phyloP scores from a whole-genome alignment of 2,113 vertebrate species.

The Plotosus lineatus region DNA sequence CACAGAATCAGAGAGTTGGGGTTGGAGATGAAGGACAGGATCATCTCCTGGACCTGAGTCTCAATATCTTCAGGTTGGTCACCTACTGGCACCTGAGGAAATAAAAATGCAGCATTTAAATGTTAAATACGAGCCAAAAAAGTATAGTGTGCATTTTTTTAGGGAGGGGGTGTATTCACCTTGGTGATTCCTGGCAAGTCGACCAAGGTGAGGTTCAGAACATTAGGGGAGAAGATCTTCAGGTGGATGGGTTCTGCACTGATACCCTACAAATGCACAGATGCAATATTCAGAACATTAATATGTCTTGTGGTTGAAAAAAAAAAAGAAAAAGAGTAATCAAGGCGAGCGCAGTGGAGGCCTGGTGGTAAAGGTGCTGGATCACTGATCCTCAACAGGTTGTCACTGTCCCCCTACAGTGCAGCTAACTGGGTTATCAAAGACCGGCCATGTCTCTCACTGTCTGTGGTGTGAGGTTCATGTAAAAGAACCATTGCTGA shows the following conservation, averaged over 20 bases:
- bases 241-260: constrained; percentile 75
- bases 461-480: too few relatives aligned
- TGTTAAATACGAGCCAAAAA: neutral
- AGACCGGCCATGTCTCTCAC: too few relatives aligned
- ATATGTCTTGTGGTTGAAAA: too few relatives aligned
- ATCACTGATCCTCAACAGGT: too few relatives aligned
- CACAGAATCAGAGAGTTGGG: constrained; percentile 78
- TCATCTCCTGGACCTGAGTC: constrained; percentile 77
- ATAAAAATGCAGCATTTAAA: neutral
- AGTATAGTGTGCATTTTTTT: neutral
- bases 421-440: too few relatives aligned
- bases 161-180: constrained; percentile 56
- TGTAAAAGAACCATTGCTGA: too few relatives aligned
- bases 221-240: constrained; percentile 78
- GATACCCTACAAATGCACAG: constrained; percentile 68
- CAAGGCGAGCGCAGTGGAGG: too few relatives aligned
- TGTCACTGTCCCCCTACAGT: too few relatives aligned
- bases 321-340: too few relatives aligned
- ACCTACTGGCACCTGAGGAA: constrained; percentile 74
- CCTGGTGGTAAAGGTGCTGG: too few relatives aligned
- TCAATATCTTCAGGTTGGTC: constrained; percentile 80
- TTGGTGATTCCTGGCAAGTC: constrained; percentile 83
- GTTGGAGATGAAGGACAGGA: constrained; percentile 76
- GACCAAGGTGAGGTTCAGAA: constrained; percentile 78
- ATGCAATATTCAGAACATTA: neutral